phyloP scores from a whole-genome alignment of 2,113 vertebrate genomes.

The Tetraodon nigroviridis region DNA sequence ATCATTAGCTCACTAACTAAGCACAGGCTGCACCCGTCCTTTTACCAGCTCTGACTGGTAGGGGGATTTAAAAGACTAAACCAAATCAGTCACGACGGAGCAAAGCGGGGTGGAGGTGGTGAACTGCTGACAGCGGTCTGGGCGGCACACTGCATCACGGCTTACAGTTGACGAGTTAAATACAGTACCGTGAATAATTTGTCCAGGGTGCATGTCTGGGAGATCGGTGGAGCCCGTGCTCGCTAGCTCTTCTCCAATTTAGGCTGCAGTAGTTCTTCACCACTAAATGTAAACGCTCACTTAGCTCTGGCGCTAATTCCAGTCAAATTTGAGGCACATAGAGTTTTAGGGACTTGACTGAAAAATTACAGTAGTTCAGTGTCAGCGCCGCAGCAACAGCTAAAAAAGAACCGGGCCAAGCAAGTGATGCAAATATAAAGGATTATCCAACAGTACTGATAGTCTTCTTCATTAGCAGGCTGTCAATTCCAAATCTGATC shows the following conservation, averaged over 20 bases:
- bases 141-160: neutral
- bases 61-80: neutral
- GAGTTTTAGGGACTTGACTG: neutral
- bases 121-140: neutral
- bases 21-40: too few species aligned
- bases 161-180: neutral
- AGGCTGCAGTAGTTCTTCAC: neutral
- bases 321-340: neutral
- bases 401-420: neutral
- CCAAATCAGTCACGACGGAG: neutral
- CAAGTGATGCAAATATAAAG: slow-evolving; percentile 8
- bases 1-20: too few species aligned
- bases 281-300: neutral
- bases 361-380: neutral
- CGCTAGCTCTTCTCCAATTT: neutral
- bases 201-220: too few species aligned
- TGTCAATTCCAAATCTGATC: slow-evolving; percentile 60
- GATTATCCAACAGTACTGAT: slow-evolving; percentile 21
- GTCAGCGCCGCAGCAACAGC: neutral
- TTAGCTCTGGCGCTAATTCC: neutral
- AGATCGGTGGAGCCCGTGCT: too few species aligned
- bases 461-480: slow-evolving; percentile 46
- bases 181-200: neutral
- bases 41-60: too few species aligned
- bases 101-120: neutral